Base-by-base conservation (phyloP, 2,888 invertebrate genomes). In the Leptopterna dolabrata region DNA sequence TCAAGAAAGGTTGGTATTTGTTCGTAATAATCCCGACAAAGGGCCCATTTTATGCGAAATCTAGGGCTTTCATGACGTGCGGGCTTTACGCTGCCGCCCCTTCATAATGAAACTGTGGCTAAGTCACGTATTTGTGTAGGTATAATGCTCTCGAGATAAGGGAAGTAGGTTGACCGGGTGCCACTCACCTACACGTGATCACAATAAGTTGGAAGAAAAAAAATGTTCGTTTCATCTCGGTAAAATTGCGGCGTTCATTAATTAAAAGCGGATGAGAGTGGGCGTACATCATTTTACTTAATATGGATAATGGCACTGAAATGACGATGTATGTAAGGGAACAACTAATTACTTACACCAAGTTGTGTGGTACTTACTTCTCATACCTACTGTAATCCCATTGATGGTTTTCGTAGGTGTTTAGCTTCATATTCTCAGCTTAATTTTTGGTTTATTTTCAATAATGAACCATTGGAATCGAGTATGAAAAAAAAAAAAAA, bases 41-140 rank as follows among this genome's bases (percentile, higher is more conserved):
- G 36, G 73, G 30, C 13, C 30, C 73, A 2, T 36, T 36, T 73
- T 73, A 73, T 41, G 30, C 19, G 73, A 73, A 73, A 73, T 73
- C 73, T 73, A 41, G 73, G 73, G 73, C 73, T 73, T 41, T 73
- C 36, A 73, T 73, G 73, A 73, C 73, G 73, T 73, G 73, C 73
- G 30, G n/a, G 14, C 16, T n/a, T n/a, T n/a, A n/a, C 30, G 4
- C 55, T 6, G 41, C 30, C 73, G 41, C 36, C 36, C 30, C 36
- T 41, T 36, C 30, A 73, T 73, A 73, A 73, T 73, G 73, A 36
- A 41, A 73, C 73, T 41, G 14, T 19, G 73, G 73, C 73, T 16
- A 73, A 29, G 73, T 73, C 73, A 73, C 73, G 73, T 73, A 36
- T 73, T 70, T 4, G 29, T 30, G 73, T 73, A 73, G 73, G 36